phyloP scores from a whole-genome alignment of 2,113 vertebrate species.

The Lasiurus borealis region DNA sequence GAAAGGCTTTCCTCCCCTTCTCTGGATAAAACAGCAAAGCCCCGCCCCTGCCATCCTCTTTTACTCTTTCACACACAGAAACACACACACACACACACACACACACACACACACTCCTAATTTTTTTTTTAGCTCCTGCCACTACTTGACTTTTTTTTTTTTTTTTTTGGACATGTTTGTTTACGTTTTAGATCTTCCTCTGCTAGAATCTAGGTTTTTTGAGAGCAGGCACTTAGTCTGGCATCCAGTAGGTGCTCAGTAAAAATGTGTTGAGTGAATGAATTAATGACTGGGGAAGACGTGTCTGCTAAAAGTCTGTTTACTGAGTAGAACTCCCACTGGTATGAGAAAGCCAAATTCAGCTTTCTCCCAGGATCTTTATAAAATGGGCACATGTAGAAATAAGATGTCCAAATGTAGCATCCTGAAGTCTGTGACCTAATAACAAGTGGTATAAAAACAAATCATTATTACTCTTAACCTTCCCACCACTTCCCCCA shows the following conservation, averaged over 20 bases:
- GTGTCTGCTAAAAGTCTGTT: neutral
- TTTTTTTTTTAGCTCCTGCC: neutral
- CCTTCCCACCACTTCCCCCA: neutral
- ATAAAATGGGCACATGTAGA: neutral
- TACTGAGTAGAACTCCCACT: neutral
- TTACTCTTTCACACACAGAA: neutral
- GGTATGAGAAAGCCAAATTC: neutral
- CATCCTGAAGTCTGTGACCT: slow-evolving; percentile 13
- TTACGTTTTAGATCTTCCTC: neutral
- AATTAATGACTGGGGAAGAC: neutral
- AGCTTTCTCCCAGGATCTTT: neutral
- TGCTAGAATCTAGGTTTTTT: neutral
- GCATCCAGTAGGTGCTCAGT: neutral
- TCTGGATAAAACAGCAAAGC: neutral
- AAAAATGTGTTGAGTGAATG: neutral
- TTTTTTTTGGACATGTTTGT: neutral
- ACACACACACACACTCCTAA: neutral
- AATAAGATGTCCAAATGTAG: neutral
- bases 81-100: neutral
- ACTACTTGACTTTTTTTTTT: neutral
- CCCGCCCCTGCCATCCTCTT: neutral
- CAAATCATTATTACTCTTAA: slow-evolving; percentile 26
- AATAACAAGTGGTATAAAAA: slow-evolving; percentile 19
- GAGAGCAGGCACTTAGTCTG: neutral
- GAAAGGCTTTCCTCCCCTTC: neutral